Evolutionary conservation across 2,797 vertebrate genomes (phyloP).

Genomic region (Tadarida brasiliensis): DNA sequence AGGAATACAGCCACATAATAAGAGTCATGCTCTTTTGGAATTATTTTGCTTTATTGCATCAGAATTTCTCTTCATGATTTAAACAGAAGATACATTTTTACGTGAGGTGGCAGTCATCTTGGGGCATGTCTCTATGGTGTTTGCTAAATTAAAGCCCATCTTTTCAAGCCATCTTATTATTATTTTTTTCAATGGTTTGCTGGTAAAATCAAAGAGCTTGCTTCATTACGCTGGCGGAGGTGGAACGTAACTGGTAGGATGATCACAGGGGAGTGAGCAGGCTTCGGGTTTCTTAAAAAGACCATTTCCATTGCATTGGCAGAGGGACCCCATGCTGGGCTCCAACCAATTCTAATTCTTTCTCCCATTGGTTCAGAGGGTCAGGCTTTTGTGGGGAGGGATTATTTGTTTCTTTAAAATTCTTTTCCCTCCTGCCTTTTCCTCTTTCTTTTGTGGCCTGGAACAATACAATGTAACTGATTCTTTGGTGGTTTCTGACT

Average conservation of each 20-base stretch:
- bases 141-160: conserved; percentile 69
- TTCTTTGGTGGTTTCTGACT: conserved; percentile 75
- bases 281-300: conserved; percentile 77
- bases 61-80: conserved; percentile 63
- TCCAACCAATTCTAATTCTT: conserved; percentile 62
- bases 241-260: conserved; percentile 69
- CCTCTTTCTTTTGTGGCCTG: conserved; percentile 68
- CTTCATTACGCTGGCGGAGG: conserved; percentile 70
- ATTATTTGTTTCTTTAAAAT: conserved; percentile 83
- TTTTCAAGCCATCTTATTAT: conserved; percentile 59
- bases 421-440: conserved; percentile 55
- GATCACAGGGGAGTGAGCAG: conserved; percentile 79
- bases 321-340: conserved; percentile 72
- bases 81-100: conserved; percentile 27
- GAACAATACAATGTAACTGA: conserved; percentile 76
- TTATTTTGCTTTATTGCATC: conserved; percentile 38
- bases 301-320: conserved; percentile 78
- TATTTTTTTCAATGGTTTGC: conserved; percentile 66
- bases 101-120: conserved; percentile 47
- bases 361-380: conserved; percentile 71
- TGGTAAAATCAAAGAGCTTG: conserved; percentile 71
- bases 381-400: conserved; percentile 74
- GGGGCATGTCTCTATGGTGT: conserved; percentile 54
- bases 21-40: conserved; percentile 51
- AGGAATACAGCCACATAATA: conserved; percentile 76